Evolutionary conservation across 2,113 vertebrate species (phyloP).

Genomic region (Shinisaurus crocodilurus): DNA sequence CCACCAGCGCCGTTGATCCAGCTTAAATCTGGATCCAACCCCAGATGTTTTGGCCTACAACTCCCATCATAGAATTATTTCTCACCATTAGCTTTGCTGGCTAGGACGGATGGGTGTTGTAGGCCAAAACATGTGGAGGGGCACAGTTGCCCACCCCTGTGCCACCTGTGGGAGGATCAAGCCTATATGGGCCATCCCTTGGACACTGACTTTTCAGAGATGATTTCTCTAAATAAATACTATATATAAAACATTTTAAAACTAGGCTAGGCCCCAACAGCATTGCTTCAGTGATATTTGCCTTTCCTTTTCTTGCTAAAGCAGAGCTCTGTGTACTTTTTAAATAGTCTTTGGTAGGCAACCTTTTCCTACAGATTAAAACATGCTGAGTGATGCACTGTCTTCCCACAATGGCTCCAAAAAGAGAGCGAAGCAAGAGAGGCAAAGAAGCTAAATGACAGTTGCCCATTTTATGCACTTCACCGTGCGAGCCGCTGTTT

Average conservation of each 20-base stretch:
- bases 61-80: too few relatives aligned
- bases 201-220: background rate
- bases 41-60: too few relatives aligned
- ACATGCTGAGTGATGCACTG: conserved; percentile 65
- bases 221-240: background rate
- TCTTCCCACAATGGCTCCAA: conserved; percentile 62
- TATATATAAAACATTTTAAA: background rate
- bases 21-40: too few relatives aligned
- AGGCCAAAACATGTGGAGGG: too few relatives aligned
- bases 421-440: conserved; percentile 57
- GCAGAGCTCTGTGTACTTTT: conserved; percentile 10
- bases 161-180: background rate
- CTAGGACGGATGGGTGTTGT: too few relatives aligned
- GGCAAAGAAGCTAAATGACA: conserved; percentile 72
- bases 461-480: conserved; percentile 69
- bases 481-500: conserved; percentile 65
- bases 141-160: too few relatives aligned
- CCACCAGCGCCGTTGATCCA: too few relatives aligned
- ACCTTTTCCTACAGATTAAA: conserved; percentile 69
- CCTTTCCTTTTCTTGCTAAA: conserved; percentile 56
- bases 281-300: conserved; percentile 6
- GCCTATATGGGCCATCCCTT: background rate
- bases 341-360: conserved; percentile 51
- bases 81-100: too few relatives aligned
- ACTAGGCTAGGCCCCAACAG: background rate